Base-by-base conservation (phyloP, 2,113 vertebrate species). In the Amia ocellicauda region DNA sequence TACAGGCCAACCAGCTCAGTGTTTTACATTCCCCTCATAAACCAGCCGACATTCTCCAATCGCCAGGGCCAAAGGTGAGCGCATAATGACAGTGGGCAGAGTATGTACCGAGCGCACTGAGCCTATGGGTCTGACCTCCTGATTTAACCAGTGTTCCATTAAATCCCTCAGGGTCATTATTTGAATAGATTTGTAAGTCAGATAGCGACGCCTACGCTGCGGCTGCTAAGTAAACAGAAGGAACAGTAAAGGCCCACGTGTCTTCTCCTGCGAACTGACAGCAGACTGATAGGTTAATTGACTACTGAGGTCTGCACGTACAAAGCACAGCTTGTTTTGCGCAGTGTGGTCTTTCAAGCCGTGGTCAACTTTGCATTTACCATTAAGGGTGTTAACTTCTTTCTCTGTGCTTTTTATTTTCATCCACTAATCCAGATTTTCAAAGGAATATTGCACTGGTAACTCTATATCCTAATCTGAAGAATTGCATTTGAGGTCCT, bases 181-280 rank as follows among this genome's bases (percentile, higher is more conserved):
- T 16, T 2, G 24, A 28, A 26, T 9, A 1, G 42, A 60, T 27
- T n/a, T 60, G 40, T 24, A 60, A 36, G 9, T 17, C 7, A 31
- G 58, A 60, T 26, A 60, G 42, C 20, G 4, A 11, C 27, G 41
- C 42, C 42, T 60, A 36, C 31, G 5, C 22, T 60, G 40, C n/a
- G n/a, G n/a, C 26, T 28, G 42, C 23, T 3, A n/a, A 9, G 47
- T 60, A 28, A 47, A 58, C 31, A 40, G 29, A 10, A 23, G 13
- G 14, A 23, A 16, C 7, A 26, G 31, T 5, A 10, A 10, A 36
- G 31, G 31, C 31, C 31, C 5, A 36, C 31, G 11, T 19, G 13
- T n/a, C 19, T n/a, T 28, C 23, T 27, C 22, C 24, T 17, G 16
- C 16, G 41, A 41, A n/a, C n/a, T n/a, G n/a, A 14, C 19, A 11